These are phyloP conservation scores for Caenorhabditis uteleia DNA, from an alignment of 2,888 invertebrate species.

Conservation along the genomic window DNA sequence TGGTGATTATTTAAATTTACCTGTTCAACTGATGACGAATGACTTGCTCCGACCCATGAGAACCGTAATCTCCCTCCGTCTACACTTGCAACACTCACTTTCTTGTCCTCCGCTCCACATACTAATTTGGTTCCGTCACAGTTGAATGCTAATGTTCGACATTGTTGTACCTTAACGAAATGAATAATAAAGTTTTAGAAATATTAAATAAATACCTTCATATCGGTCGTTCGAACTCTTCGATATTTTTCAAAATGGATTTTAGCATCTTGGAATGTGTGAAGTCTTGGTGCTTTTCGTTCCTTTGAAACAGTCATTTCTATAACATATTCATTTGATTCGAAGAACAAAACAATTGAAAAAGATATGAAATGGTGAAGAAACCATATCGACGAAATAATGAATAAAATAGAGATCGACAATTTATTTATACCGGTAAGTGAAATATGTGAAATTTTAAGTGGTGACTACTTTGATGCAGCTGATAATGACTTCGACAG, in stretches of 20 bases:
- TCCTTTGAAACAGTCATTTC: slow-evolving; percentile 24
- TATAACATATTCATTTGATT: no score
- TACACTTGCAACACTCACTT: slow-evolving; percentile 39
- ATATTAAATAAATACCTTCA: slow-evolving; percentile 16
- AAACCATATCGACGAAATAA: no score
- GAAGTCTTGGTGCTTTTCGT: slow-evolving; percentile 12
- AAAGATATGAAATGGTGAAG: no score
- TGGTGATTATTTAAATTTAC: no score
- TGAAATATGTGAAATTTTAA: no score
- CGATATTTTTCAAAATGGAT: slow-evolving; percentile 32
- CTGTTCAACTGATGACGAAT: slow-evolving; percentile 38
- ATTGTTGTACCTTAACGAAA: slow-evolving; percentile 45
- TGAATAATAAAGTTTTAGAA: not conserved
- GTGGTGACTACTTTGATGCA: slow-evolving; percentile 16
- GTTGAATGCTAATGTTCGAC: slow-evolving; percentile 60
- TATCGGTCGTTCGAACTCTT: slow-evolving; percentile 27
- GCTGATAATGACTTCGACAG: slow-evolving; percentile 16
- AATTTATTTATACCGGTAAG: no score
- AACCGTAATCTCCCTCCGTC: slow-evolving; percentile 37
- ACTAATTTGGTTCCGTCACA: slow-evolving; percentile 57
- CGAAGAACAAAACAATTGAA: no score
- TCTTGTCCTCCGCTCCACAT: slow-evolving; percentile 54
- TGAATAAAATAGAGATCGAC: no score
- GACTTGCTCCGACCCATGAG: slow-evolving; percentile 38
- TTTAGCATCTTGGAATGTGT: slow-evolving; percentile 14